Evolutionary conservation across 2,888 invertebrate genomes (phyloP), one percentile per base, ranked within the genome.

Genomic region (Tanaodytes sp.): DNA sequence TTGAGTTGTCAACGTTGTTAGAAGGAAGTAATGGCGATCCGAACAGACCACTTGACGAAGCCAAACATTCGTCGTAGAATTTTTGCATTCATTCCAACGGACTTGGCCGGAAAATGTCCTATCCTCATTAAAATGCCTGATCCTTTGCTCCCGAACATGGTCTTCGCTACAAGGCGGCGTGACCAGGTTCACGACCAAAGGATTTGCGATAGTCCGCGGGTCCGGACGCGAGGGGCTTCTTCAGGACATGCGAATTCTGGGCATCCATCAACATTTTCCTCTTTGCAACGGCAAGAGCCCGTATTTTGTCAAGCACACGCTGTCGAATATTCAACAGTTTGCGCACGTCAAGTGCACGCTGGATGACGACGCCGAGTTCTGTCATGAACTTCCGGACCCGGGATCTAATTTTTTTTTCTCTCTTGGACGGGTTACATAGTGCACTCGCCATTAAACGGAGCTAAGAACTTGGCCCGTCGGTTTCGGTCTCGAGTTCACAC

Each of bases 291-390:
- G 31, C 52, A 55, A 67, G 66, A 67, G 61, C 61, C 59, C 66
- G 66, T 55, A 55, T 61, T 55, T 67, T 55, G 66, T 67, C 66
- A 67, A 67, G 66, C 66, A 61, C 61, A 40, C 42, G 66, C 59
- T 55, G 67, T 62, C 66, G 66, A 67, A 67, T 67, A 67, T 67
- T 67, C 66, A 67, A 67, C 66, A 66, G 59, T 66, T 66, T 66
- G 65, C 65, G 58, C 59, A 59, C 31, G 46, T 59, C 37, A 54
- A 66, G 59, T 66, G 40, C 55, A 58, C 40, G 57, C 30, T 57
- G 58, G 58, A 65, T 52, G 58, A 51, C n/a, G n/a, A n/a, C 33
- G 43, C 51, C 15, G 12, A 46, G 52, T 58, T 65, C 64, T 64
- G 57, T 64, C 51, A 55, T 18, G 15, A 51, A 57, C 52, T 40